Evolutionary conservation across 2,888 invertebrate genomes (phyloP).

Genomic region (Pandemis cinnamomeana): DNA sequence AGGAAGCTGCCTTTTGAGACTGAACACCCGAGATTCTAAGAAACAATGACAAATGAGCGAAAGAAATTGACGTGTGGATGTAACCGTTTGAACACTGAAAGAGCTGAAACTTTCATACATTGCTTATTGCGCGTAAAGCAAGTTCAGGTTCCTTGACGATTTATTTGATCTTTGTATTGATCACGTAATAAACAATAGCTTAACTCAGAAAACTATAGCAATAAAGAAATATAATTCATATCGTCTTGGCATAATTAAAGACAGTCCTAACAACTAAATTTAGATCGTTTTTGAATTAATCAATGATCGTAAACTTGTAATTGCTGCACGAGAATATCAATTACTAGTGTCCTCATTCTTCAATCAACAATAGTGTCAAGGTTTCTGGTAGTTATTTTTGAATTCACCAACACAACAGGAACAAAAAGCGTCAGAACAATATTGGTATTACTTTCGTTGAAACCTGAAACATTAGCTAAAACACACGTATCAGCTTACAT

Average conservation of each 20-base stretch:
- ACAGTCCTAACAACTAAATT: too few species aligned
- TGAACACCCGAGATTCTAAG: not conserved
- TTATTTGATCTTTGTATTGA: not conserved
- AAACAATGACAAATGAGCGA: not conserved
- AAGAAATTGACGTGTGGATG: not conserved
- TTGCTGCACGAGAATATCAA: too few species aligned
- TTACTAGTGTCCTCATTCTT: too few species aligned
- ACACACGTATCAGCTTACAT: not conserved
- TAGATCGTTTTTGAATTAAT: too few species aligned
- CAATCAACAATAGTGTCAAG: not conserved
- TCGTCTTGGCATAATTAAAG: not conserved
- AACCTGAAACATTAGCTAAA: not conserved
- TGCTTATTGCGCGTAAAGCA: not conserved
- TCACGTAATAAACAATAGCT: not conserved
- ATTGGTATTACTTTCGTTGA: conserved; percentile 1
- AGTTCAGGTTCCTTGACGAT: not conserved
- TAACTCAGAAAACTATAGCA: not conserved
- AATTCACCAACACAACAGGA: not conserved
- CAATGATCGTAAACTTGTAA: too few species aligned
- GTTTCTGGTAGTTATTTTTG: not conserved
- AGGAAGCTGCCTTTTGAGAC: not conserved
- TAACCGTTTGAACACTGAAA: not conserved
- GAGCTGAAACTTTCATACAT: not conserved
- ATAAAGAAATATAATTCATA: not conserved
- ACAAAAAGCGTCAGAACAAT: conserved; percentile 7